These are phyloP conservation scores for Parasteatoda tepidariorum DNA, from an alignment of 1,140 invertebrate species.

Conservation along the genomic window DNA sequence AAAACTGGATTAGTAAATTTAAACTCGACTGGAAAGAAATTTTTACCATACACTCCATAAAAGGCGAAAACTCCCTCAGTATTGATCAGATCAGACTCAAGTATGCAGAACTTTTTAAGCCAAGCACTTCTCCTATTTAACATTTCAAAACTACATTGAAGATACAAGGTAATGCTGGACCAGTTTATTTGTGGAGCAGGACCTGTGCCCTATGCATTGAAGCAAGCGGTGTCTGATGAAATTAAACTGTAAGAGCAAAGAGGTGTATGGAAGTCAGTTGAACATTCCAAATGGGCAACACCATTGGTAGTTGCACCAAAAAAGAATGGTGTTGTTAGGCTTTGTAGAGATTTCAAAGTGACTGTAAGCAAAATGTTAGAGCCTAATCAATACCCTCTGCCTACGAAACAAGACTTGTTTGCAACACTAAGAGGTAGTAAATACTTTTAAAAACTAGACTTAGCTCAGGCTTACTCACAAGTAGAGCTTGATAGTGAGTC, in stretches of 20 bases:
- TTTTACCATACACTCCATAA: neutral
- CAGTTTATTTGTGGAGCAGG: conserved; percentile 47
- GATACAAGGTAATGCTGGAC: no score
- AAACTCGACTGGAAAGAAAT: neutral
- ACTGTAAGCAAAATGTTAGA: conserved; percentile 52
- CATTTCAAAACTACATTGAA: conserved; percentile 5
- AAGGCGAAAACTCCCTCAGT: neutral
- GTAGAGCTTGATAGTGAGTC: conserved; percentile 63
- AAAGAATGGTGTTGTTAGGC: no score
- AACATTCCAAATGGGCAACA: no score
- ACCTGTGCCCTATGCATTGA: conserved; percentile 67
- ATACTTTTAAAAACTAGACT: conserved; percentile 65
- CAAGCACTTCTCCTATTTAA: conserved; percentile 56
- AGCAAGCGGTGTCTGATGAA: no score
- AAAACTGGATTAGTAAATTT: no score
- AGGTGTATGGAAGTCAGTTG: no score
- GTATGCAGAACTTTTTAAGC: neutral
- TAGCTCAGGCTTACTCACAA: conserved; percentile 65
- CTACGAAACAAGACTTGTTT: conserved; percentile 58
- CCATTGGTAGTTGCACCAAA: no score
- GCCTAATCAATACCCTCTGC: conserved; percentile 63
- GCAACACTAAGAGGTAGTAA: conserved; percentile 42
- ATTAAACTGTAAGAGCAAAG: no score
- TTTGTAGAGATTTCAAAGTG: conserved; percentile 63
- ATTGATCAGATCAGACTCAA: neutral